These are phyloP conservation scores for Arothron firmamentum DNA, from an alignment of 2,113 vertebrate genomes.

Conservation along the genomic window DNA sequence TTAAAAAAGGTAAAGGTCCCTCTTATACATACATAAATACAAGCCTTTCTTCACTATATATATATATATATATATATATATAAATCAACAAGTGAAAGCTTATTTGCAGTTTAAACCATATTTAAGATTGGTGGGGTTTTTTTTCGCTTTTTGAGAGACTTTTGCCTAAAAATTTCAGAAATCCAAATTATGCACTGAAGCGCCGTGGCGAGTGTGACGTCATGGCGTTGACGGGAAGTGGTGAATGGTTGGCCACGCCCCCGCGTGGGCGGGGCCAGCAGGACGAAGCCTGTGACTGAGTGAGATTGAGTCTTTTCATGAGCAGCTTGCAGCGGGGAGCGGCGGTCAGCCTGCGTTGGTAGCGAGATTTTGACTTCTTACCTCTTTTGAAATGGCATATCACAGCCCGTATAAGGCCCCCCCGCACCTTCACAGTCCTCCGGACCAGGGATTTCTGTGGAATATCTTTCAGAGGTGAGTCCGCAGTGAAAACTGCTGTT, in stretches of 20 bases:
- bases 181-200: not conserved
- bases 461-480: slow-evolving; percentile 82
- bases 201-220: slow-evolving; percentile 32
- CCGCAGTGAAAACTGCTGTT: slow-evolving; percentile 37
- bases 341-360: slow-evolving; percentile 1
- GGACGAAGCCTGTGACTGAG: slow-evolving; percentile 22
- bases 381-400: slow-evolving; percentile 70
- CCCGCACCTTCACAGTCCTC: slow-evolving; percentile 61
- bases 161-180: no score
- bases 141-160: no score
- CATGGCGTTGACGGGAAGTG: slow-evolving; percentile 32
- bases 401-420: slow-evolving; percentile 75
- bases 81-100: no score
- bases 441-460: slow-evolving; percentile 77
- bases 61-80: no score
- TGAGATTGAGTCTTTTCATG: slow-evolving; percentile 38
- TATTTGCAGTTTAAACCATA: no score
- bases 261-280: slow-evolving; percentile 47
- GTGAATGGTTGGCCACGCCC: slow-evolving; percentile 66
- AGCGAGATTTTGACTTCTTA: slow-evolving; percentile 2
- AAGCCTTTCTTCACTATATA: no score
- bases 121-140: no score
- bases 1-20: no score
- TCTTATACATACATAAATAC: no score
- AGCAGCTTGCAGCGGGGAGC: slow-evolving; percentile 31